phyloP scores from a whole-genome alignment of 2,113 vertebrate species.

The Vidua chalybeata region DNA sequence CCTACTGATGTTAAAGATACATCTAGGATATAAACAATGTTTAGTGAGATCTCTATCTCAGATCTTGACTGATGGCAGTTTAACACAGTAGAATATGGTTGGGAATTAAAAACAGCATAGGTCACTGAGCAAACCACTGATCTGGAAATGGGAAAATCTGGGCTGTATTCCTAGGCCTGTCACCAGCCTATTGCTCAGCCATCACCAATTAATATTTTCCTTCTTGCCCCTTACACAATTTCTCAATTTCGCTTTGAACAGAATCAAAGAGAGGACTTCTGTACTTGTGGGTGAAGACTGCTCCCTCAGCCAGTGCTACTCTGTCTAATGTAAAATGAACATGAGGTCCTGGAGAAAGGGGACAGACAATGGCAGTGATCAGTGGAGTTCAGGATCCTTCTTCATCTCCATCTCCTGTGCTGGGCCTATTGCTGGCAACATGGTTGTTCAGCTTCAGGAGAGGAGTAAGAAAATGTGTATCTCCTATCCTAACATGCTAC shows the following conservation, averaged over 20 bases:
- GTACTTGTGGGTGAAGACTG: neutral
- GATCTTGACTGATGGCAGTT: neutral
- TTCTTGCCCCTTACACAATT: neutral
- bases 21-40: neutral
- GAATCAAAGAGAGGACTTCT: neutral
- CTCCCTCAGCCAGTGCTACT: neutral
- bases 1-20: neutral
- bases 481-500: neutral
- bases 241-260: neutral
- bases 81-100: neutral
- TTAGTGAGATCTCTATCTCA: neutral
- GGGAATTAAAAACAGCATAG: neutral
- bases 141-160: neutral
- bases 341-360: neutral
- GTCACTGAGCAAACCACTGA: neutral
- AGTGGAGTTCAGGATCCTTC: neutral
- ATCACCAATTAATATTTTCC: neutral
- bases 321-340: neutral
- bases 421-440: fast-evolving
- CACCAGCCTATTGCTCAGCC: neutral
- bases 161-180: neutral
- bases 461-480: neutral
- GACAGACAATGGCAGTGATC: neutral
- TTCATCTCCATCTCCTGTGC: neutral
- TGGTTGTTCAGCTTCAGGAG: neutral